phyloP scores from a whole-genome alignment of 2,113 vertebrate species.

The Apteryx mantelli region DNA sequence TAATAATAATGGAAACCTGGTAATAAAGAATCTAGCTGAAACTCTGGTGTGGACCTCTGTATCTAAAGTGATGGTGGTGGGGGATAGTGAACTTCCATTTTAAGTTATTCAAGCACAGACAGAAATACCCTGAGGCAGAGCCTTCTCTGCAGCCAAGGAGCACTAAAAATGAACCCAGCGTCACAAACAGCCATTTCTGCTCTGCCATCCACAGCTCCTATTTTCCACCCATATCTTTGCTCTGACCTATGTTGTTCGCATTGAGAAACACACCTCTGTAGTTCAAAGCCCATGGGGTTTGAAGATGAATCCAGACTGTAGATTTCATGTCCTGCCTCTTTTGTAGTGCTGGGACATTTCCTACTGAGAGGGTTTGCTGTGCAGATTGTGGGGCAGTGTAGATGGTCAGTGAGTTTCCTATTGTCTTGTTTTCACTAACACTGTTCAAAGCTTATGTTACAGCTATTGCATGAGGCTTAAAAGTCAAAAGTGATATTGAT shows the following conservation, averaged over 20 bases:
- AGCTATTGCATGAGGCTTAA: not conserved
- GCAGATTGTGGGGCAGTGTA: not conserved
- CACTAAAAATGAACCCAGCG: not conserved
- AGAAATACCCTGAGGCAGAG: not conserved
- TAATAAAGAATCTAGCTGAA: not conserved
- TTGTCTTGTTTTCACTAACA: not conserved
- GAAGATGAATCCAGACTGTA: not conserved
- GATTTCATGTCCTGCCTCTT: not conserved
- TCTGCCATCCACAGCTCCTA: not conserved
- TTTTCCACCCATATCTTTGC: not conserved
- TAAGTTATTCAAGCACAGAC: not conserved
- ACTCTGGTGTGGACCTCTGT: not conserved
- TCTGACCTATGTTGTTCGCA: not conserved
- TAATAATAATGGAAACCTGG: not conserved
- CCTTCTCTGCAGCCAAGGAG: not conserved
- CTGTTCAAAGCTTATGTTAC: not conserved
- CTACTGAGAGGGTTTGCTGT: not conserved
- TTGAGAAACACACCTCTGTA: not conserved
- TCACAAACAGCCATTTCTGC: not conserved
- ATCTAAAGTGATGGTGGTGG: not conserved
- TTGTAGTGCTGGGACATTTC: not conserved
- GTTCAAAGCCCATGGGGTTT: not conserved
- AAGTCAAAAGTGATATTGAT: not conserved
- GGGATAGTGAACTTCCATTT: not conserved
- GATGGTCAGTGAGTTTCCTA: not conserved